Base-by-base conservation (phyloP, 2,888 invertebrate species). In the Aleiodes leptofemur region DNA sequence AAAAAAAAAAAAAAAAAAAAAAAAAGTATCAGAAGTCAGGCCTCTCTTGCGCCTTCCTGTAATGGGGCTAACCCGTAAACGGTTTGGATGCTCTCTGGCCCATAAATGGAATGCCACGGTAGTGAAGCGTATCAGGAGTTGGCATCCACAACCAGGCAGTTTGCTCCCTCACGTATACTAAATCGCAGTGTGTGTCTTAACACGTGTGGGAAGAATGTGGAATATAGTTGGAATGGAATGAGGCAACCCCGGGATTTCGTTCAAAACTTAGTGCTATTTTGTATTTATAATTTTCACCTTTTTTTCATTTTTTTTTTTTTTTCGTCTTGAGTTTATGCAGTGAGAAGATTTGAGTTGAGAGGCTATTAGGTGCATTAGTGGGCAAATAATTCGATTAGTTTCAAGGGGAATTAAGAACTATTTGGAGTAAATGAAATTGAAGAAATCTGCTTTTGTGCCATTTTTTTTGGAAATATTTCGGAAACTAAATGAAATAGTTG, bases 171-270 rank as follows among this genome's bases (percentile, higher is more conserved):
- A 77, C 81, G 78, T 81, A 79, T 81, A 82, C 81, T 74, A 69
- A 66, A 48, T 55, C 69, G 14, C 74, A 43, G 64, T 81, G 82
- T 85, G 84, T 84, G 86, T 84, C 83, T 84, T 83, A 73, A 84
- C 84, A 86, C 86, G 87, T 87, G 86, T 87, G 87, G 87, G 87
- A 87, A 87, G 87, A 87, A 87, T 87, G 87, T 87, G 85, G 86
- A 87, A 87, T 87, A 87, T 87, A 86, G 85, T 85, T 43, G 83
- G 82, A 23, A 84, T 85, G 86, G 86, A 86, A 86, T 86, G 86
- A 86, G 83, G 86, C 85, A 86, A 86, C 84, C 82, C 81, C 81
- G 82, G 66, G 73, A 80, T 76, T 80, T 76, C 74, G 55, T 64
- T 61, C 38, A 13, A 43, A 13, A 31, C 38, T 31, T 61, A 43